phyloP scores from a whole-genome alignment of 2,797 vertebrate genomes.

The Melopsittacus undulatus region DNA sequence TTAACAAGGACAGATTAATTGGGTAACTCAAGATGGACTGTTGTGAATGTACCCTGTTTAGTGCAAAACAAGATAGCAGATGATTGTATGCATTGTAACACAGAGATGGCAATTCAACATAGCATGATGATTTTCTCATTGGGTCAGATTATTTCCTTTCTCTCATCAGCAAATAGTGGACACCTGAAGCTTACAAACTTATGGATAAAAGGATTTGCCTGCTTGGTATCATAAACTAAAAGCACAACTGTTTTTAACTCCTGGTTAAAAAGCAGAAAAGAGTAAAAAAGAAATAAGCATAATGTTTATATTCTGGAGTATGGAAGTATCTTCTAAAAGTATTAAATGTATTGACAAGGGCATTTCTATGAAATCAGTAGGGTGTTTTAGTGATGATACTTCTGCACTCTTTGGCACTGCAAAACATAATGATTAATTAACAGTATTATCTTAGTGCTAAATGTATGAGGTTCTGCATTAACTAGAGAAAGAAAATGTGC shows the following conservation, averaged over 20 bases:
- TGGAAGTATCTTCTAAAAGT: background rate
- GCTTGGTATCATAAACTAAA: background rate
- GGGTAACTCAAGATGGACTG: background rate
- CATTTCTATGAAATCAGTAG: background rate
- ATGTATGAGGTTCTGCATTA: background rate
- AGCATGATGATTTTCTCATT: background rate
- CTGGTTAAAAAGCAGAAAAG: background rate
- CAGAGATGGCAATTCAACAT: background rate
- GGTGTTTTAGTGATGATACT: background rate
- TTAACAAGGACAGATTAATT: background rate
- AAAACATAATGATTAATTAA: background rate
- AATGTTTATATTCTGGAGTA: background rate
- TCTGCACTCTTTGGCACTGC: background rate
- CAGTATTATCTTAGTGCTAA: background rate
- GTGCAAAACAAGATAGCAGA: background rate
- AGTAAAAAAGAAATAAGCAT: background rate
- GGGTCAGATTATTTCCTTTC: background rate
- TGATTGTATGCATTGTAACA: background rate
- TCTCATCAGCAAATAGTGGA: background rate
- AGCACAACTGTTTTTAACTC: background rate
- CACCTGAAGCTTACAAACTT: background rate
- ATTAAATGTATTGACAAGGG: background rate
- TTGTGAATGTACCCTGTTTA: background rate
- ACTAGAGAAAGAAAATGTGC: background rate
- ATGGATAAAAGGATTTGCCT: background rate